These are phyloP conservation scores for Phoeniculus purpureus DNA, from an alignment of 2,797 vertebrate genomes.

Conservation along the genomic window DNA sequence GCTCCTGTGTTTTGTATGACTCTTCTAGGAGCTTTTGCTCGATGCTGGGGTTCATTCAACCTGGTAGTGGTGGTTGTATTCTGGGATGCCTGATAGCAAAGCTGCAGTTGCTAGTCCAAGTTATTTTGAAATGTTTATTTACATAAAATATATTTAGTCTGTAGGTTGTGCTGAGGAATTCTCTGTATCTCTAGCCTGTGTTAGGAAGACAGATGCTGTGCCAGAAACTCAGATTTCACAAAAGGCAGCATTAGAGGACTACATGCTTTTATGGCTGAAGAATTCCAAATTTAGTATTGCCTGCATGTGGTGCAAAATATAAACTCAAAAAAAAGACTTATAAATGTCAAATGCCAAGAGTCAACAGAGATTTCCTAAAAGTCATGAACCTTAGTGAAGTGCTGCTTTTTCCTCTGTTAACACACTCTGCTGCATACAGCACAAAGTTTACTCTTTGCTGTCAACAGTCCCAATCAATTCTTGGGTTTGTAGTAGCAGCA, in stretches of 20 bases:
- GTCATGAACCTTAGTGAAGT: not conserved
- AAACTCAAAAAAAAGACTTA: not conserved
- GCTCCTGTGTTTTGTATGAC: not conserved
- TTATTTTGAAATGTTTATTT: slow-evolving; percentile 21
- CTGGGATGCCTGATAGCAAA: not conserved
- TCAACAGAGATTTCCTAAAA: not conserved
- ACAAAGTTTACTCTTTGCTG: not conserved
- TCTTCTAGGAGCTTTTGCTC: not conserved
- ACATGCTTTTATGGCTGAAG: slow-evolving; percentile 38
- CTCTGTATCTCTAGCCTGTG: not conserved
- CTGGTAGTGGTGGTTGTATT: not conserved
- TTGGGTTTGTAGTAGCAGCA: not conserved
- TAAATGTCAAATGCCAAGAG: not conserved
- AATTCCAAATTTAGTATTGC: slow-evolving; percentile 67
- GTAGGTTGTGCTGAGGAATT: not conserved
- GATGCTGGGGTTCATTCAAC: not conserved
- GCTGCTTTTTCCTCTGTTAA: not conserved
- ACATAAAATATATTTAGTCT: slow-evolving; percentile 31
- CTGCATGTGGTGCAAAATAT: slow-evolving; percentile 12
- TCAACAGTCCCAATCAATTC: not conserved
- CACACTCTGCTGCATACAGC: not conserved
- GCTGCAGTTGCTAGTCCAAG: not conserved
- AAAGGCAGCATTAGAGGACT: not conserved
- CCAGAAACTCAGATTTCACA: slow-evolving; percentile 20
- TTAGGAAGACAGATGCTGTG: slow-evolving; percentile 1